Base-by-base conservation (phyloP, 2,797 vertebrate species). In the Eutrigla gurnardus region DNA sequence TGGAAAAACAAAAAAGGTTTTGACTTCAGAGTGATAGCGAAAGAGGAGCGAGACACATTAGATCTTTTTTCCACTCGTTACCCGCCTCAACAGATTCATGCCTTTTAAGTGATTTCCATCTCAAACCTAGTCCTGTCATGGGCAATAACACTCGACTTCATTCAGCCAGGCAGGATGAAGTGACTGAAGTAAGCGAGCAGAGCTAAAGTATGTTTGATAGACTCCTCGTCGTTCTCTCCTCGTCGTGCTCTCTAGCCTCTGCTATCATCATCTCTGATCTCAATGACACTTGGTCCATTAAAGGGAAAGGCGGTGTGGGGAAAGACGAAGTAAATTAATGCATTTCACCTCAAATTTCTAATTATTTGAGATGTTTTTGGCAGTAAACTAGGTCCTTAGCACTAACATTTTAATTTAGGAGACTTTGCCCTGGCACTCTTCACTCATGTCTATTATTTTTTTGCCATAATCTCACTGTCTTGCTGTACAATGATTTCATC, bases 61-160 rank as follows among this genome's bases (percentile, higher is more conserved):
- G 80, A 90, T 90, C 45, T 88, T 75, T 87, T 82, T 84, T 25
- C 25, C 69, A 84, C 58, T 75, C 53, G 12, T 62, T 85, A 58
- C 66, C 71, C 25, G 42, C 82, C 78, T 90, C 81, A 78, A 88
- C 86, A 81, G 59, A 88, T 89, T 90, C 70, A 46, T 62, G 53
- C 73, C 70, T 93, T 90, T 84, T 78, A 91, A 86, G 80, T 81
- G 84, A 88, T 91, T 93, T 89, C 77, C 78, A 84, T 90, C 82
- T 91, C 73, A 85, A 82, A 86, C 78, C 80, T 64, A 78, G 81
- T 86, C 57, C 85, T 91, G 89, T 91, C 89, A 88, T 50, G 74
- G 86, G 63, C 87, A 90, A 90, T 91, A 86, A 87, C 75, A 78
- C 83, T 84, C 42, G 6, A 63, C 77, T 90, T 73, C 77, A 73